Percentiles rank a stretch among this genome's conserved stretches.
These are phyloP conservation scores for Eulacestoma nigropectus DNA, from an alignment of 2,113 vertebrate genomes.

Conservation along the genomic window DNA sequence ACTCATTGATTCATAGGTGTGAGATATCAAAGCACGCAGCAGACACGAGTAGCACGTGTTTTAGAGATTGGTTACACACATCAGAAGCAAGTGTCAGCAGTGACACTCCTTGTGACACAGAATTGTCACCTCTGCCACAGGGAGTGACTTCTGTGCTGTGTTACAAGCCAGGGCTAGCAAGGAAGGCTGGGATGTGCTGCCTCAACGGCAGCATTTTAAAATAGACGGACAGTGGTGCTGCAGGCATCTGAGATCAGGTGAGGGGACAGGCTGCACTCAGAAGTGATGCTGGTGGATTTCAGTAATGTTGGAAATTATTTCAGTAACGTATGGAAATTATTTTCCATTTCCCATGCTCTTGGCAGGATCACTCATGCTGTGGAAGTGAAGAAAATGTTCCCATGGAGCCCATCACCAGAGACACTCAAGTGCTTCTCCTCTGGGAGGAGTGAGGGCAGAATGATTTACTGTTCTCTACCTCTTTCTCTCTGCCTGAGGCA, in stretches of 20 bases:
- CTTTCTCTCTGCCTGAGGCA: not conserved
- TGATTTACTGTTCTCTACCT: not conserved
- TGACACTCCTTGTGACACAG: not conserved
- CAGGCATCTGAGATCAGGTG: not conserved
- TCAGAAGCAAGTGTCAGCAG: not conserved
- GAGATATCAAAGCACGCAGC: not conserved
- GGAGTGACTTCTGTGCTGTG: not conserved
- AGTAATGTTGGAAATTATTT: not conserved
- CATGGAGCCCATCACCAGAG: not conserved
- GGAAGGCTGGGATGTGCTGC: not conserved
- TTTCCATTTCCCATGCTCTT: not conserved
- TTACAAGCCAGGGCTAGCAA: not conserved
- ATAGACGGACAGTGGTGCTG: fast-evolving
- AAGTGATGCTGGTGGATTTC: not conserved
- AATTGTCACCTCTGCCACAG: not conserved
- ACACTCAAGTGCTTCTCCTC: not conserved
- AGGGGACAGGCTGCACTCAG: not conserved
- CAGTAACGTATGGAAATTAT: not conserved
- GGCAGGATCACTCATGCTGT: not conserved
- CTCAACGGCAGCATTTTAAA: fast-evolving
- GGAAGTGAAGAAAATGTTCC: not conserved
- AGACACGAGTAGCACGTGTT: fast-evolving
- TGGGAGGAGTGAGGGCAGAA: not conserved
- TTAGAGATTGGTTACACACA: not conserved
- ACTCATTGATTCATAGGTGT: not conserved